Evolutionary conservation across 1,140 invertebrate species (phyloP).

Genomic region (Orius insidiosus): DNA sequence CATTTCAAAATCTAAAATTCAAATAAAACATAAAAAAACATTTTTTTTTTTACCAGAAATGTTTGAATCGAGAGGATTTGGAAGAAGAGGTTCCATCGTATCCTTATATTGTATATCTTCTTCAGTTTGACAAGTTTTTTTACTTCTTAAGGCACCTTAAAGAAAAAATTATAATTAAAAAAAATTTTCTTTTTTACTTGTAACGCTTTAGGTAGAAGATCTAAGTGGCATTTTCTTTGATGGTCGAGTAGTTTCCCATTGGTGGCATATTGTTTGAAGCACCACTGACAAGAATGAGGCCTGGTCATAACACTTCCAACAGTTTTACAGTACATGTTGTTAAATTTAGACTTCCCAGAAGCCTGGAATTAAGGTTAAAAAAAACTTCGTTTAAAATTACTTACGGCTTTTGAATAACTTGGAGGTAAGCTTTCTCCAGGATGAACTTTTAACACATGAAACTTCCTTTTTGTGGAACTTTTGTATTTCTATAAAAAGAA

Average conservation of each 20-base stretch:
- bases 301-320: conserved; percentile 52
- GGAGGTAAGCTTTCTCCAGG: conserved; percentile 53
- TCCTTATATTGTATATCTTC: neutral
- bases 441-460: conserved; percentile 72
- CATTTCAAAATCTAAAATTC: neutral
- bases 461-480: conserved; percentile 68
- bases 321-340: no score
- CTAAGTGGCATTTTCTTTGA: conserved; percentile 55
- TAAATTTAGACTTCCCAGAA: no score
- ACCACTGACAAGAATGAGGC: conserved; percentile 61
- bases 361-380: neutral
- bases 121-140: neutral
- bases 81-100: neutral
- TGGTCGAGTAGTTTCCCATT: conserved; percentile 68
- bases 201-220: conserved; percentile 23
- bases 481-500: conserved; percentile 45
- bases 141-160: no score
- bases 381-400: neutral
- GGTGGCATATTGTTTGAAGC: conserved; percentile 69
- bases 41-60: neutral
- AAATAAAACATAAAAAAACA: neutral
- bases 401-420: conserved; percentile 34
- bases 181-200: conserved; percentile 19
- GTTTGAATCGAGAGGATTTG: conserved; percentile 1
- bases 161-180: no score